Evolutionary conservation across 1,140 invertebrate species (phyloP).

Genomic region (Cyclina sinensis): DNA sequence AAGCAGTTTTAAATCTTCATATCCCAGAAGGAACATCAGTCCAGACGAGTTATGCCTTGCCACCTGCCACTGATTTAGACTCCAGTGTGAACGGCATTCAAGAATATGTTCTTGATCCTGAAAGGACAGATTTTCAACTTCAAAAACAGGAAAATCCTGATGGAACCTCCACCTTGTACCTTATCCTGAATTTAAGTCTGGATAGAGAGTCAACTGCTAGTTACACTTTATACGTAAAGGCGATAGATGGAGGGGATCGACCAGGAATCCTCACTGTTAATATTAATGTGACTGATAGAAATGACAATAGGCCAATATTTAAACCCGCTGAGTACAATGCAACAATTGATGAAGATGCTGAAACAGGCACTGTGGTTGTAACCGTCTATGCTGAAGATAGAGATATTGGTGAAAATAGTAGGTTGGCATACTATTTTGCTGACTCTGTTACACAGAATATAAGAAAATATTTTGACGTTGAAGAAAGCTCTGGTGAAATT

Average conservation of each 20-base stretch:
- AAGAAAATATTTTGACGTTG: conserved; percentile 20
- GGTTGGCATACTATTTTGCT: conserved; percentile 55
- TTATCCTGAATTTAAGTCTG: conserved; percentile 90
- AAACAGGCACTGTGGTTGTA: conserved; percentile 63
- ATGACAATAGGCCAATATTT: conserved; percentile 88
- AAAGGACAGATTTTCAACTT: conserved; percentile 69
- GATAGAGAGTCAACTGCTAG: conserved; percentile 93
- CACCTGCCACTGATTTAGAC: conserved; percentile 80
- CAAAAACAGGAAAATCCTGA: conserved; percentile 56
- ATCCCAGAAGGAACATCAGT: conserved; percentile 75
- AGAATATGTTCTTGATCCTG: conserved; percentile 70
- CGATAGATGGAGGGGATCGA: conserved; percentile 88
- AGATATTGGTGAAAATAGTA: conserved; percentile 88
- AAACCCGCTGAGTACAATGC: conserved; percentile 97
- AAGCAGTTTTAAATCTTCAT: conserved; percentile 67
- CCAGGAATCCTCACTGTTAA: conserved; percentile 87
- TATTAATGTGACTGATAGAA: conserved; percentile 88
- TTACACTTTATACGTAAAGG: conserved; percentile 93
- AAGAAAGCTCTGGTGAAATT: conserved; percentile 76
- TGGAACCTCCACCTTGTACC: conserved; percentile 61
- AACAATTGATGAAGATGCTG: conserved; percentile 77
- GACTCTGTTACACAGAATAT: not conserved
- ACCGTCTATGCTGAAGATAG: conserved; percentile 92
- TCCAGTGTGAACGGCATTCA: conserved; percentile 74
- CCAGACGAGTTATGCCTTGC: conserved; percentile 69